Evolutionary conservation across 2,797 vertebrate genomes (phyloP), one percentile per base, ranked within the genome.

Genomic region (Nyctalus aviator): DNA sequence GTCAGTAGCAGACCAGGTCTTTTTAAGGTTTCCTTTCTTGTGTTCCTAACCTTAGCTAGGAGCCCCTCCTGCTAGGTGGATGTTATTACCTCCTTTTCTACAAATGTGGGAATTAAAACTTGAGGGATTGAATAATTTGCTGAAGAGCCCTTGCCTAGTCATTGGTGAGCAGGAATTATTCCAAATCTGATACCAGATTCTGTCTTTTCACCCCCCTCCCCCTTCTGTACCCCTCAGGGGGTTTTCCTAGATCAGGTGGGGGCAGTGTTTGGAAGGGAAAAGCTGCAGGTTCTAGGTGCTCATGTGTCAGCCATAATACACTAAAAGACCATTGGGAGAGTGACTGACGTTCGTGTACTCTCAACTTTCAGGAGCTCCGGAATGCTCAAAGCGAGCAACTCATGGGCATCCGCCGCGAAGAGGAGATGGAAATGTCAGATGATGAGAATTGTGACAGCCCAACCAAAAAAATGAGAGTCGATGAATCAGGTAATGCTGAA

Each of bases 361-460:
- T 98, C 97, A 96, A 57, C 66, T 98, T 98, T 84, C 98, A 99
- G 99, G 99, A 99, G 97, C 98, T 99, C 95, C 98, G 99, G 94
- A 99, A 99, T 9, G 99, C 99, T 90, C 99, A 99, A 97, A 99
- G 99, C 27, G 99, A 99, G 89, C 99, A 99, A 93, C 99, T 99
- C 94, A 99, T 99, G 99, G 99, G 99, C 82, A 99, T 99, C 96
- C 98, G 99, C 1, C 98, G 99, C 0, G 99, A 99, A 96, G 99
- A 99, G 96, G 99, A 99, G 96, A 99, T 99, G 99, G 99, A 99
- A 98, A 99, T 99, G 99, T 99, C 99, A 0, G 99, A 99, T 41
- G 99, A 99, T 27, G 99, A 99, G 93, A 98, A 97, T 3, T 98
- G 98, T 44, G 99, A 99, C 97, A 99, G 98, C 89, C 99, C 99